These are phyloP conservation scores for Rutpela maculata DNA, from an alignment of 2,888 invertebrate genomes.

Conservation along the genomic window DNA sequence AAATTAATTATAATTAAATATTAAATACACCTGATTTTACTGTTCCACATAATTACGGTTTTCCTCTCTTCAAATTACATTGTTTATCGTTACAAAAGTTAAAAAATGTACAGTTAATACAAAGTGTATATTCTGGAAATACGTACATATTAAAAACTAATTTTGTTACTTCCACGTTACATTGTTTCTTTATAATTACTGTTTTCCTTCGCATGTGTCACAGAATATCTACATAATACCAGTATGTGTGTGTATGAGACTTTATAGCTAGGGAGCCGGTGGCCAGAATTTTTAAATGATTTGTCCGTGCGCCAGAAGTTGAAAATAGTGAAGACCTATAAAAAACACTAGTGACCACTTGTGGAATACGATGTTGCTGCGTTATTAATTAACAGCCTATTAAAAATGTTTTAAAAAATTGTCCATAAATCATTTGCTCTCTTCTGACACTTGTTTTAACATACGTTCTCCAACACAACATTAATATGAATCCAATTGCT, in stretches of 20 bases:
- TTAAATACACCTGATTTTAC: slow-evolving; percentile 64
- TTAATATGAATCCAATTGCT: too few species aligned
- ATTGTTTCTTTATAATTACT: slow-evolving; percentile 51
- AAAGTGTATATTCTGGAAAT: slow-evolving; percentile 44
- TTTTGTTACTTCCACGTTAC: slow-evolving; percentile 57
- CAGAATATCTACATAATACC: slow-evolving; percentile 16
- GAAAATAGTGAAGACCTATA: too few species aligned
- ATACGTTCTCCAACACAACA: too few species aligned
- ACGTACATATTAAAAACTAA: slow-evolving; percentile 63
- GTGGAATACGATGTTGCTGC: too few species aligned
- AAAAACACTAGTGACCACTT: too few species aligned
- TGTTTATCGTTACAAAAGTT: slow-evolving; percentile 62
- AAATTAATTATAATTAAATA: slow-evolving; percentile 67
- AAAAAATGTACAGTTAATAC: slow-evolving; percentile 54
- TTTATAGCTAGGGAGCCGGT: too few species aligned
- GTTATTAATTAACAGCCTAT: too few species aligned
- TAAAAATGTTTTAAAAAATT: too few species aligned
- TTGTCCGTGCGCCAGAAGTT: too few species aligned
- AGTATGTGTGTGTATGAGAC: slow-evolving; percentile 3
- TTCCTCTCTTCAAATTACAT: slow-evolving; percentile 65
- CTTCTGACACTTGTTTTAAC: too few species aligned
- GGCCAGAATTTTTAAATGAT: too few species aligned
- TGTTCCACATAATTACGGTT: slow-evolving; percentile 63
- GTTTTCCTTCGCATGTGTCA: slow-evolving; percentile 28
- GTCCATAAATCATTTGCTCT: too few species aligned